phyloP scores from a whole-genome alignment of 2,888 invertebrate species.

The Ptilodon capucinus region DNA sequence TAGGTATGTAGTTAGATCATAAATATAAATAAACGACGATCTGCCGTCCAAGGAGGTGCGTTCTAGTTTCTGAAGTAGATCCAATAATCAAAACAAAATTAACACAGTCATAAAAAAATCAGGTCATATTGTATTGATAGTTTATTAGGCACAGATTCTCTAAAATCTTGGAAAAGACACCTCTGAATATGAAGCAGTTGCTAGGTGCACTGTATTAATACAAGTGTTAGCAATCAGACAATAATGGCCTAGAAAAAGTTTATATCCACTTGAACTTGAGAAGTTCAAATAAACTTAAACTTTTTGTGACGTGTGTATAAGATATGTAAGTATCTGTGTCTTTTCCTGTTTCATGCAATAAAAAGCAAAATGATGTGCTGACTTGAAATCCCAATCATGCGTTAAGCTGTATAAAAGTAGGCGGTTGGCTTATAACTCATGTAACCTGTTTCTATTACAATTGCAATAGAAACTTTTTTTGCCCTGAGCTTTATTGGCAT shows the following conservation, averaged over 20 bases:
- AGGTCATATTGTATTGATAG: neutral
- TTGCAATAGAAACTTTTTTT: neutral
- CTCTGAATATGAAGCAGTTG: no score
- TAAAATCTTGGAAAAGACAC: no score
- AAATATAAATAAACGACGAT: conserved; percentile 31
- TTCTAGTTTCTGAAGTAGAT: neutral
- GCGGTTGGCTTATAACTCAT: neutral
- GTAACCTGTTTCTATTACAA: neutral
- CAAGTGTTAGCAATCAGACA: no score
- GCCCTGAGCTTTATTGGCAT: neutral
- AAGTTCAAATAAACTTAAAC: no score
- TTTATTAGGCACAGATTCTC: no score
- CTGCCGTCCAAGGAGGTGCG: neutral
- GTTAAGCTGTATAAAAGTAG: neutral
- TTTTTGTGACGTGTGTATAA: no score
- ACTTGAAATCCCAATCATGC: neutral
- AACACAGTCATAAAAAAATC: neutral
- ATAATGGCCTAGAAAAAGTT: no score
- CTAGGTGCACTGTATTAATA: no score
- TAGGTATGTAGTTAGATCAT: conserved; percentile 48
- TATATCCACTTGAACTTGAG: no score
- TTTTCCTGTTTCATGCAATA: neutral
- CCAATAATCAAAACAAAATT: neutral
- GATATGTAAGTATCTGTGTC: no score
- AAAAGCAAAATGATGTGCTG: neutral